These are phyloP conservation scores for Acropora tenuis DNA, from an alignment of 64 coral and sea anemone genomes.

Conservation along the genomic window DNA sequence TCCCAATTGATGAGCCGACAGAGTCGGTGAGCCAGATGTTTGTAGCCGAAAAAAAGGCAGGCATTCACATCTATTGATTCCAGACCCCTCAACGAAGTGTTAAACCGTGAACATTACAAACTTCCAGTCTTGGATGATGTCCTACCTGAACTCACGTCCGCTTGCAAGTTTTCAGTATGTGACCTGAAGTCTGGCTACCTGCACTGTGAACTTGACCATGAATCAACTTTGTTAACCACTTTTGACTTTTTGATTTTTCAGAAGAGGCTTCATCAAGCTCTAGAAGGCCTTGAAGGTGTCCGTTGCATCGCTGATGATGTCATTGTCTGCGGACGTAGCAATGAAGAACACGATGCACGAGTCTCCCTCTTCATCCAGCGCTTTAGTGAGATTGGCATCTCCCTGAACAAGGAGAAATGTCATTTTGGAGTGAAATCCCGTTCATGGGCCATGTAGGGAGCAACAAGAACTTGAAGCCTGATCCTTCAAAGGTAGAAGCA, in stretches of 20 bases:
- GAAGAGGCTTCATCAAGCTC: constrained; percentile 7
- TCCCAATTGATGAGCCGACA: background rate
- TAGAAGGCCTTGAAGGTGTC: constrained; percentile 18
- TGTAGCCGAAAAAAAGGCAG: background rate
- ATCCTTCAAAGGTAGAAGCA: constrained; percentile 30
- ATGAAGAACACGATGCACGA: constrained; percentile 29
- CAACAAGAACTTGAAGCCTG: constrained; percentile 8
- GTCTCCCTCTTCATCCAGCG: constrained; percentile 8
- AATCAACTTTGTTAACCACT: background rate
- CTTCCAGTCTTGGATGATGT: background rate
- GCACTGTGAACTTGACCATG: too few species aligned
- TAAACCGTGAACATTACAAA: constrained; percentile 26
- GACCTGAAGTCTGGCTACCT: constrained; percentile 46
- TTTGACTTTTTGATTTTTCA: constrained; percentile 64
- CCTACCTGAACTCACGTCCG: constrained; percentile 16
- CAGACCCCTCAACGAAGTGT: background rate
- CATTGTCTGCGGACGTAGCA: constrained; percentile 27
- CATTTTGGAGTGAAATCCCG: constrained; percentile 20
- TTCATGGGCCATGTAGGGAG: constrained; percentile 39
- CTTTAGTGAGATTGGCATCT: constrained; percentile 7
- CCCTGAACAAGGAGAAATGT: constrained; percentile 39
- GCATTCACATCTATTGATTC: constrained; percentile 12
- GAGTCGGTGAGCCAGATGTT: constrained; percentile 16
- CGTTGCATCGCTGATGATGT: constrained; percentile 36
- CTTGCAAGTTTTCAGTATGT: background rate